phyloP scores from a whole-genome alignment of 2,797 vertebrate genomes.

The Stomatorhinus walkeri region DNA sequence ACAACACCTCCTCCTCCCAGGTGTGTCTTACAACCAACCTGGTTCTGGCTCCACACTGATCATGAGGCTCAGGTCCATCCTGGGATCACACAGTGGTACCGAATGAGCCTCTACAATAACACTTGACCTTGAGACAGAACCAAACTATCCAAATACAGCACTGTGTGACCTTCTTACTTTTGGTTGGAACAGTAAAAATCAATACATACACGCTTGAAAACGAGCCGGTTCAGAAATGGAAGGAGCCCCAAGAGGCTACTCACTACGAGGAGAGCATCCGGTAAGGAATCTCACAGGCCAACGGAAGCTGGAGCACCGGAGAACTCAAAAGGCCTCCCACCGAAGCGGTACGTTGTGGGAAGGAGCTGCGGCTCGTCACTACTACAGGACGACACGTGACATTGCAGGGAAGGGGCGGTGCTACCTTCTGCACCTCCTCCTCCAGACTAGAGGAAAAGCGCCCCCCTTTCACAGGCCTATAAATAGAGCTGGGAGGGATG shows the following conservation, averaged over 20 bases:
- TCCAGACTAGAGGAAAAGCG: slow-evolving; percentile 13
- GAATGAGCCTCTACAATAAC: neutral
- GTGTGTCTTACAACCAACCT: neutral
- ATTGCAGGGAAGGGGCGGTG: slow-evolving; percentile 38
- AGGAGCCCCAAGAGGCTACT: neutral
- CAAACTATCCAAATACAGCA: neutral
- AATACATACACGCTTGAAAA: neutral
- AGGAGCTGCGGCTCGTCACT: slow-evolving; percentile 37
- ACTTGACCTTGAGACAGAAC: neutral
- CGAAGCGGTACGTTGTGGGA: slow-evolving; percentile 50
- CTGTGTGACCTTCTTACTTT: neutral
- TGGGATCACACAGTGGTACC: neutral
- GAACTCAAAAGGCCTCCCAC: slow-evolving; percentile 47
- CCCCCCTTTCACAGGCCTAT: slow-evolving; percentile 24
- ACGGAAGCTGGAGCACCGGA: slow-evolving; percentile 43
- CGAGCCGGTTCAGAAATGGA: neutral
- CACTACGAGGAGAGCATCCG: neutral
- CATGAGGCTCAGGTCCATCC: neutral
- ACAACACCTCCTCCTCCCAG: neutral
- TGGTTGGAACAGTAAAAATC: neutral
- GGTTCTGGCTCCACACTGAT: neutral
- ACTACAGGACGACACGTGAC: slow-evolving; percentile 53
- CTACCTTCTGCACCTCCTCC: slow-evolving; percentile 27
- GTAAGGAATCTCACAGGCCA: neutral
- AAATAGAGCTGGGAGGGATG: slow-evolving; percentile 25